Evolutionary conservation across 2,113 vertebrate species (phyloP).

Genomic region (Pholis gunnellus): DNA sequence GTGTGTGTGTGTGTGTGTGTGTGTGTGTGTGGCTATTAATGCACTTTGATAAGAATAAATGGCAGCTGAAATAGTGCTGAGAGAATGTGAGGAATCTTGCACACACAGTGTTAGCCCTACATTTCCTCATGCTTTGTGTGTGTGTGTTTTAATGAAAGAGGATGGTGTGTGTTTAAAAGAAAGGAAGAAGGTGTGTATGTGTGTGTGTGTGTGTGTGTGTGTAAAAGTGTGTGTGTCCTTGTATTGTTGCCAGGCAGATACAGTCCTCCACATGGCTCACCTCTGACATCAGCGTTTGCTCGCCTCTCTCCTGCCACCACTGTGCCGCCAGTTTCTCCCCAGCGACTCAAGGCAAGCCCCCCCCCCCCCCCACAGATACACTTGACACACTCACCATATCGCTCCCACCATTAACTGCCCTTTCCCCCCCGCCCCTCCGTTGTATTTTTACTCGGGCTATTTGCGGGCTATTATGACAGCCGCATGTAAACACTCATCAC

Average conservation of each 20-base stretch:
- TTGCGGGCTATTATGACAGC: conserved; percentile 79
- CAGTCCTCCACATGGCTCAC: conserved; percentile 76
- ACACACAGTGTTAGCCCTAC: conserved; percentile 44
- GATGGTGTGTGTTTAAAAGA: conserved; percentile 9
- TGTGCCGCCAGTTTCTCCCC: conserved; percentile 68
- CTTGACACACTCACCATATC: conserved; percentile 40
- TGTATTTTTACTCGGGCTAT: conserved; percentile 78
- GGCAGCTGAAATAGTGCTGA: conserved; percentile 47
- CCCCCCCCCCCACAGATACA: conserved; percentile 36
- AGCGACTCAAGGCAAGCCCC: conserved; percentile 64
- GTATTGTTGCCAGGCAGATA: conserved; percentile 81
- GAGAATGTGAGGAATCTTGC: conserved; percentile 54
- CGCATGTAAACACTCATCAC: conserved; percentile 78
- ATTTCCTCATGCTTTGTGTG: conserved; percentile 55
- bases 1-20: conserved; percentile 12
- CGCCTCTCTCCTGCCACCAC: conserved; percentile 45
- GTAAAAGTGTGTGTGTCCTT: conserved; percentile 59
- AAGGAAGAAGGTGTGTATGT: conserved; percentile 17
- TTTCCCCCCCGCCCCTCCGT: conserved; percentile 58
- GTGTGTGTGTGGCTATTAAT: conserved; percentile 14
- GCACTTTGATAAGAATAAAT: conserved; percentile 10
- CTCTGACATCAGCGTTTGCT: conserved; percentile 81
- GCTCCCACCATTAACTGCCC: conserved; percentile 46
- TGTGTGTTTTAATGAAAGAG: conserved; percentile 8
- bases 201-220: conserved; percentile 40